A percentile compares a stretch with the other conserved stretches of the same genome.
Evolutionary conservation across 2,113 vertebrate genomes (phyloP).

Genomic region (Dascyllus trimaculatus): DNA sequence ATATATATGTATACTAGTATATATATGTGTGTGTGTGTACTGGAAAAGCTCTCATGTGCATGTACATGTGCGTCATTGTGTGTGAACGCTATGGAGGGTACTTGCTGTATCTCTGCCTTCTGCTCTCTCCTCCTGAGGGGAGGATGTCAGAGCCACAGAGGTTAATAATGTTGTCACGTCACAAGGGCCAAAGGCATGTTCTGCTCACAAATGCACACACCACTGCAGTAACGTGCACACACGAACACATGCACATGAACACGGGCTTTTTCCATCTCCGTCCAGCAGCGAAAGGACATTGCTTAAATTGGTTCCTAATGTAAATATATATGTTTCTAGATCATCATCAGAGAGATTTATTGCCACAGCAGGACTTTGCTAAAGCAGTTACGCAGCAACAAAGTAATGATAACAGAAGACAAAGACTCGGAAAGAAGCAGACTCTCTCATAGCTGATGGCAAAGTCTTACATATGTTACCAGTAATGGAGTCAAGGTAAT

Average conservation of each 20-base stretch:
- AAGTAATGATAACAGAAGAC: conserved; percentile 24
- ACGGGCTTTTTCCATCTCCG: conserved; percentile 13
- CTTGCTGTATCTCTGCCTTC: conserved; percentile 47
- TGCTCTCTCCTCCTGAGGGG: conserved; percentile 44
- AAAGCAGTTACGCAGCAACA: conserved; percentile 27
- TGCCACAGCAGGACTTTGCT: neutral
- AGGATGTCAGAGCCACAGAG: conserved; percentile 51
- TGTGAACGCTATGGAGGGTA: conserved; percentile 20
- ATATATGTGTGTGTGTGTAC: neutral
- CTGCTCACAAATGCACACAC: conserved; percentile 24
- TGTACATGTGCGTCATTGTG: conserved; percentile 16
- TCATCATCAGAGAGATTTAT: conserved; percentile 25
- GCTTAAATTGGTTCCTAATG: conserved; percentile 62
- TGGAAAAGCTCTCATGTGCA: neutral
- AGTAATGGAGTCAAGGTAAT: conserved; percentile 30
- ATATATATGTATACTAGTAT: too few species aligned
- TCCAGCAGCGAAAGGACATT: conserved; percentile 38
- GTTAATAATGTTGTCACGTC: conserved; percentile 72
- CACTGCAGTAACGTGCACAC: neutral
- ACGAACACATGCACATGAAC: conserved; percentile 25
- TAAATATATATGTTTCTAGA: conserved; percentile 19
- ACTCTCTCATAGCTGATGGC: conserved; percentile 25
- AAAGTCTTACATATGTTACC: conserved; percentile 29
- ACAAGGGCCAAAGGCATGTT: conserved; percentile 59
- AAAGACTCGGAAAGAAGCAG: conserved; percentile 20